Conservation (phyloP, 2,113 vertebrate species). For the Ctenomys sociabilis region DNA sequence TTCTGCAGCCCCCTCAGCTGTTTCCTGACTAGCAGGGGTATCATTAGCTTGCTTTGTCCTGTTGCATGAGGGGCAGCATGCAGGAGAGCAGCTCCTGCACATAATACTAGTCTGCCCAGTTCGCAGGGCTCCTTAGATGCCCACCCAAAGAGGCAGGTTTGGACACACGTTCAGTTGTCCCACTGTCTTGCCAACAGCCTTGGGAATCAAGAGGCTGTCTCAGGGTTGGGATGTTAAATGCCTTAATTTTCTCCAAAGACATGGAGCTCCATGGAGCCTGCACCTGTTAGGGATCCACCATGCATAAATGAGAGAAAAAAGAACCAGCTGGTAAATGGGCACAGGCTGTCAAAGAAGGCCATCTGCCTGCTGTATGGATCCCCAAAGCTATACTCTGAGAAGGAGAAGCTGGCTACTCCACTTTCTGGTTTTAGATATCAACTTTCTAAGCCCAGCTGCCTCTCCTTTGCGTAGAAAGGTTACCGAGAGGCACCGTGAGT, state of each 20-base stretch:
- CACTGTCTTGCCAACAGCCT: background rate
- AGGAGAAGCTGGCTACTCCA: background rate
- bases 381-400: no score
- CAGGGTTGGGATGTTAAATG: background rate
- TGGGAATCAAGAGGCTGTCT: background rate
- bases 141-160: background rate
- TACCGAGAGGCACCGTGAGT: rapidly evolving
- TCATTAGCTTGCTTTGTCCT: background rate
- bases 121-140: background rate
- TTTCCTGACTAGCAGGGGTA: background rate
- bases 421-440: background rate
- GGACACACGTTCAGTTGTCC: background rate
- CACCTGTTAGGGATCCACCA: rapidly evolving
- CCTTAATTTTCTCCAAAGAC: background rate
- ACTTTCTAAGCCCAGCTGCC: background rate
- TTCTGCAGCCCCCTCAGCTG: background rate
- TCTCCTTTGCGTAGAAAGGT: background rate
- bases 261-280: background rate
- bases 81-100: background rate
- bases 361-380: background rate
- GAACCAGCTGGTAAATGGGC: no score
- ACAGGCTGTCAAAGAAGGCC: background rate
- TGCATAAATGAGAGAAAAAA: background rate
- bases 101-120: background rate
- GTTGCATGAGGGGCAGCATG: background rate